Evolutionary conservation across 2,888 invertebrate species (phyloP), one percentile per base, ranked within the genome.

Genomic region (Antheraea assamensis): DNA sequence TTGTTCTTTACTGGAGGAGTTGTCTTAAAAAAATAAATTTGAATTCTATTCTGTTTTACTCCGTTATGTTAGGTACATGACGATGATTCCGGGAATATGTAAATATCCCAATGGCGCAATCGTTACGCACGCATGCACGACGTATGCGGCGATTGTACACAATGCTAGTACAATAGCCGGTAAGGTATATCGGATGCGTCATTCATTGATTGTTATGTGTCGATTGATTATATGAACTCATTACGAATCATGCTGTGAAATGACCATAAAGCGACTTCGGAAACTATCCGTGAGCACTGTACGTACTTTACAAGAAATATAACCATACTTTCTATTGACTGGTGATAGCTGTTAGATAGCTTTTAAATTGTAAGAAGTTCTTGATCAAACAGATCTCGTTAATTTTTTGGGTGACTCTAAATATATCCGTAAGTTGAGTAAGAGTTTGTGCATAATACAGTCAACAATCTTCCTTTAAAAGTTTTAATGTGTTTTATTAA

Each of bases 141-240:
- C 19, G 27, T 58, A 58, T 24, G 58, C 58, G 24, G 58, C n/a
- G n/a, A 58, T 58, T 58, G 58, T 58, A 58, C 17, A 30, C 61
- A 64, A 64, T 27, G 61, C 17, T 30, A 27, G 24, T 15, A 17
- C 27, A 64, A 64, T 64, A 30, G 27, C 61, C 27, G 61, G 30
- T 17, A 30, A 64, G 27, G 61, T 64, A 30, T 27, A 30, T 64
- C 30, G 30, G 13, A 17, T 64, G 61, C 61, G 61, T 64, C 61
- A 64, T 64, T 64, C 61, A 64, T 64, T 64, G 27, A 64, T 30
- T 64, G 61, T 58, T 58, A 58, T 58, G 58, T 24, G n/a, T 58
- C 24, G 13, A 24, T 58, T 58, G 24, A 58, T 58, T 58, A n/a
- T 10, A 58, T 13, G 58, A 10, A 58, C n/a, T 58, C 8, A 58